phyloP scores from a whole-genome alignment of 2,797 vertebrate genomes.

The Hozukius guyotensis region DNA sequence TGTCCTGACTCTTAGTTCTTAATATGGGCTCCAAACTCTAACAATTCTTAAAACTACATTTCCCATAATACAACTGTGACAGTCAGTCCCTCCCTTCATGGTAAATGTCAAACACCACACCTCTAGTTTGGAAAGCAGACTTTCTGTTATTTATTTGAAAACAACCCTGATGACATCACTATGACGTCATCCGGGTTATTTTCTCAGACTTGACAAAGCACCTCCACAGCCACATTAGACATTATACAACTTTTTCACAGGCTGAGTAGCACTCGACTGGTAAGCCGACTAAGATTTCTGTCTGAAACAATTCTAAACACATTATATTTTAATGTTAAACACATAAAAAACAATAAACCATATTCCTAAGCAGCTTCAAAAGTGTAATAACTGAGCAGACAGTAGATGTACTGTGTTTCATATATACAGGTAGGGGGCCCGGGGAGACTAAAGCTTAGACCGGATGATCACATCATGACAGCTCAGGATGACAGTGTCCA shows the following conservation, averaged over 20 bases:
- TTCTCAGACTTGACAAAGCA: neutral
- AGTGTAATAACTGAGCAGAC: neutral
- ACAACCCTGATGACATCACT: neutral
- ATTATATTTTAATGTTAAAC: neutral
- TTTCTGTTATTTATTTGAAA: neutral
- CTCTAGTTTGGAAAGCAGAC: neutral
- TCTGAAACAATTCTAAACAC: neutral
- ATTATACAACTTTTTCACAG: too few species aligned
- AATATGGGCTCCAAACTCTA: too few species aligned
- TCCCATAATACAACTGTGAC: neutral
- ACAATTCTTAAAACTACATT: neutral
- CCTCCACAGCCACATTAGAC: neutral
- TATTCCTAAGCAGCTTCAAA: neutral
- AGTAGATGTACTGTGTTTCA: neutral
- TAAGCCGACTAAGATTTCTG: neutral
- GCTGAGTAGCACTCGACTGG: neutral
- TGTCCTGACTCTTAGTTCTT: neutral
- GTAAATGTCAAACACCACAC: neutral
- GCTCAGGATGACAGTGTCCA: slow-evolving; percentile 21
- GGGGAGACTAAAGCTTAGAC: neutral
- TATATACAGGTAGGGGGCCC: neutral
- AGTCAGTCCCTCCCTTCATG: neutral
- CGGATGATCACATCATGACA: slow-evolving; percentile 28
- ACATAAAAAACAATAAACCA: neutral
- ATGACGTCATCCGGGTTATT: neutral